Conservation (phyloP, 2,113 vertebrate species). For the Oxyruncus cristatus region DNA sequence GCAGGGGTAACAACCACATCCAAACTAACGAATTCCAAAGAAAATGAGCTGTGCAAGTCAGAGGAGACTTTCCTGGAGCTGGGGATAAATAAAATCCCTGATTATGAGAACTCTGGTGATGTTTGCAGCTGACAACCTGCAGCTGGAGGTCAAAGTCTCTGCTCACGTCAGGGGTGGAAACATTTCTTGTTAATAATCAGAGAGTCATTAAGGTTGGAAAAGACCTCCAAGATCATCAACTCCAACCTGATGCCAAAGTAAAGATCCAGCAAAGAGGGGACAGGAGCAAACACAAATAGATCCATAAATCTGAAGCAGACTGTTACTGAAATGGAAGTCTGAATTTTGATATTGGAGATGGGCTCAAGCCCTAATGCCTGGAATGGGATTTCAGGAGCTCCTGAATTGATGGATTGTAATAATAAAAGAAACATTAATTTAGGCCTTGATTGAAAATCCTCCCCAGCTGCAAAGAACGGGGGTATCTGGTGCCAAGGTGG, state of each 20-base stretch:
- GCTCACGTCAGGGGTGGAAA: background rate
- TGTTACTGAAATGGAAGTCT: background rate
- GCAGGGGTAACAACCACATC: background rate
- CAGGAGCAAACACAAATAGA: background rate
- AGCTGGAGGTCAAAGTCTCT: background rate
- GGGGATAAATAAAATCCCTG: background rate
- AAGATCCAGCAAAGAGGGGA: background rate
- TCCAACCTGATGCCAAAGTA: background rate
- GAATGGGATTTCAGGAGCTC: background rate
- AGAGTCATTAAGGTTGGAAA: background rate
- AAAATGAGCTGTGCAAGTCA: background rate
- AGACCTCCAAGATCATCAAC: background rate
- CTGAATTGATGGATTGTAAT: background rate
- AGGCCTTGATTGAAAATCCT: background rate
- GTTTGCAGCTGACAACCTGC: background rate
- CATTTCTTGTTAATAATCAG: background rate
- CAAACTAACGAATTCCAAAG: background rate
- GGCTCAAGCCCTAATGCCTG: background rate
- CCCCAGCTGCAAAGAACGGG: rapidly evolving
- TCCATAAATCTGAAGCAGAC: background rate
- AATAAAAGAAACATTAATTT: background rate
- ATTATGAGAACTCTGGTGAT: background rate
- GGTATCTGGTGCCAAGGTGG: background rate
- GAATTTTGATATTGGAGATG: background rate
- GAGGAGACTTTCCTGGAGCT: background rate